Percentiles rank a stretch among this genome's conserved stretches.
Conservation (phyloP, 2,113 vertebrate genomes). For the Cynopterus brachyotis region DNA sequence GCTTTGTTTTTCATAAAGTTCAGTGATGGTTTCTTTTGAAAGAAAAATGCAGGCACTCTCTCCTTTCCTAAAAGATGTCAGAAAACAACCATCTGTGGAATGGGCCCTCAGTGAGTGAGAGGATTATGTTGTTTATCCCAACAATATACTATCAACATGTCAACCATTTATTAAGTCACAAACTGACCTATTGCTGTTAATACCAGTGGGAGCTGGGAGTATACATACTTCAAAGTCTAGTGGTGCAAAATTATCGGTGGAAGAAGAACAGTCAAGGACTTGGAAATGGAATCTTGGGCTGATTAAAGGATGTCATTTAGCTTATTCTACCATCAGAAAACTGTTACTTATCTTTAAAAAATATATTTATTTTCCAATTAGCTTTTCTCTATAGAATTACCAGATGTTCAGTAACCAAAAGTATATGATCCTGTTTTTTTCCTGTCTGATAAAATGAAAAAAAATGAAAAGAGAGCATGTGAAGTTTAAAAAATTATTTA, state of each 20-base stretch:
- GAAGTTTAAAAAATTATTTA: neutral
- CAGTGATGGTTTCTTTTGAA: neutral
- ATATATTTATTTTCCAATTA: constrained; percentile 8
- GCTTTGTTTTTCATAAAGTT: neutral
- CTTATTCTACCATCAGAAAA: neutral
- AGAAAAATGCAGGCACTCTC: neutral
- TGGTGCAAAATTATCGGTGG: neutral
- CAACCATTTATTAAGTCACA: neutral
- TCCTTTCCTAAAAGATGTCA: neutral
- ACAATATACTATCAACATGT: neutral
- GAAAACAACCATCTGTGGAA: neutral
- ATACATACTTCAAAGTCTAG: neutral
- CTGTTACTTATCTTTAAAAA: neutral
- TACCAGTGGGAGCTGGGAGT: neutral
- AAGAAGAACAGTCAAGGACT: neutral
- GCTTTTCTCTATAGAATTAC: constrained; percentile 3
- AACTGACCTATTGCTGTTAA: neutral
- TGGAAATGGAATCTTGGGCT: neutral
- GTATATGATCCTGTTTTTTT: neutral
- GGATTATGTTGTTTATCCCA: neutral
- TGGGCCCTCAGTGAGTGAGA: neutral
- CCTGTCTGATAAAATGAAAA: neutral
- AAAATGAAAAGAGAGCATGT: neutral
- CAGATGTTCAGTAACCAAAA: neutral
- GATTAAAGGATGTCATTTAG: neutral